Conservation (phyloP, 1,140 invertebrate genomes). For the Conus ventricosus region DNA sequence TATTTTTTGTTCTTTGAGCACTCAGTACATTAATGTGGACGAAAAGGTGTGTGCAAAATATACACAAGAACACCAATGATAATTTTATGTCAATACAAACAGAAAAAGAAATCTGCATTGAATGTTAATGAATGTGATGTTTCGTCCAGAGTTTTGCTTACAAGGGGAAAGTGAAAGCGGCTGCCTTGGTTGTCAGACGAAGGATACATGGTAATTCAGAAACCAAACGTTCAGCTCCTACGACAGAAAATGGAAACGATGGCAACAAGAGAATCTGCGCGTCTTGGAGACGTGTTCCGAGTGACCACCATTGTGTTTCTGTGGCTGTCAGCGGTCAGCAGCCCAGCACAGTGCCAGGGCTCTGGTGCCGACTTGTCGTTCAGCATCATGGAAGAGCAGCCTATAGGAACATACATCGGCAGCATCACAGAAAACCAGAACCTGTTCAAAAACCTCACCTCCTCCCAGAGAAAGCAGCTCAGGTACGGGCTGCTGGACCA, state of each 20-base stretch:
- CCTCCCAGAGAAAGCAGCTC: slow-evolving; percentile 35
- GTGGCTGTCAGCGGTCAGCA: not conserved
- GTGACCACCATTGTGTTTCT: not conserved
- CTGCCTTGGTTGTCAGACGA: not conserved
- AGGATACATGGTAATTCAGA: not conserved
- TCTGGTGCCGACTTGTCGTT: slow-evolving; percentile 38
- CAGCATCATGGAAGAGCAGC: slow-evolving; percentile 44
- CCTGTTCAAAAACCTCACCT: slow-evolving; percentile 41
- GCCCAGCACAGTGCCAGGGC: slow-evolving; percentile 7
- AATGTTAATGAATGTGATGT: too few species aligned
- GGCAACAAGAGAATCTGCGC: not conserved
- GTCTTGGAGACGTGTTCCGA: not conserved
- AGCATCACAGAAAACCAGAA: slow-evolving; percentile 45
- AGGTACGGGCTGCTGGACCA: slow-evolving; percentile 49
- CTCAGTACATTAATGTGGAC: too few species aligned
- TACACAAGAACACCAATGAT: too few species aligned
- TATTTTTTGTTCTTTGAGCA: too few species aligned
- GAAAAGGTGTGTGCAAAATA: too few species aligned
- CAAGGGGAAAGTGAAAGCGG: too few species aligned
- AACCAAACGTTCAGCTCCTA: not conserved
- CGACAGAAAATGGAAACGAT: not conserved
- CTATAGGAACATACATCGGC: slow-evolving; percentile 45
- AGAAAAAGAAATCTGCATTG: too few species aligned
- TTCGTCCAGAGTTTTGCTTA: too few species aligned
- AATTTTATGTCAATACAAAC: too few species aligned